These are phyloP conservation scores for Zaprionus bogoriensis DNA, from an alignment of 2,888 invertebrate genomes.

Conservation along the genomic window DNA sequence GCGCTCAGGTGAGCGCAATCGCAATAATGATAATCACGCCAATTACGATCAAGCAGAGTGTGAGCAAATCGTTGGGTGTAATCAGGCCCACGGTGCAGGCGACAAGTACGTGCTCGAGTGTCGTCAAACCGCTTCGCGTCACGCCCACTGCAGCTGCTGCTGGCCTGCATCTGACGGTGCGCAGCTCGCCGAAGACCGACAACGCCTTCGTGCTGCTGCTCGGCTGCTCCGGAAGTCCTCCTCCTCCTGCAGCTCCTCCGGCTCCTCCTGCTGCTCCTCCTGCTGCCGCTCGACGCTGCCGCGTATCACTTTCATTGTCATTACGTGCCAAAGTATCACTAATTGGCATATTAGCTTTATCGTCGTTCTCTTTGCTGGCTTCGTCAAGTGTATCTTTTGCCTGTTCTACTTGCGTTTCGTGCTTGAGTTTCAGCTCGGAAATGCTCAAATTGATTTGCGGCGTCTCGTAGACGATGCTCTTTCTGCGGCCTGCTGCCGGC, in stretches of 20 bases:
- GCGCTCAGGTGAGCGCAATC: constrained; percentile 82
- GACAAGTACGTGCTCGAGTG: constrained; percentile 86
- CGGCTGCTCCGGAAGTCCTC: constrained; percentile 60
- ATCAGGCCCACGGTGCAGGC: constrained; percentile 89
- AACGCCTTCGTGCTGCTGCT: constrained; percentile 67
- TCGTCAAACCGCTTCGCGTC: constrained; percentile 74
- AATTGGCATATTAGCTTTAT: constrained; percentile 31
- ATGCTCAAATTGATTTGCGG: constrained; percentile 76
- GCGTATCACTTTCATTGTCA: constrained; percentile 35
- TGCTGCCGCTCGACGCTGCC: constrained; percentile 1
- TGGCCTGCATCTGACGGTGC: constrained; percentile 34
- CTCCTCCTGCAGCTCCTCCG: constrained; percentile 17
- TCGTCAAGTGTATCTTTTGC: constrained; percentile 10
- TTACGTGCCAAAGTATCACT: constrained; percentile 47
- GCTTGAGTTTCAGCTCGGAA: constrained; percentile 74
- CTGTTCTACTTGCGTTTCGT: constrained; percentile 51
- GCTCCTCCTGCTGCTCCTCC: constrained; percentile 47
- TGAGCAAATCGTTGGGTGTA: constrained; percentile 89
- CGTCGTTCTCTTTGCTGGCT: constrained; percentile 1
- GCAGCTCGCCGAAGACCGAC: constrained; percentile 78
- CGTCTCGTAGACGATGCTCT: constrained; percentile 76
- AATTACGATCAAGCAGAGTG: constrained; percentile 89
- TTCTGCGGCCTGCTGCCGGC: constrained; percentile 32
- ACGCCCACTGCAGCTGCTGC: constrained; percentile 11
- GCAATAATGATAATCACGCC: constrained; percentile 89